Conservation (phyloP, 2,888 invertebrate species). For the Hirtodrosophila alboralis region DNA sequence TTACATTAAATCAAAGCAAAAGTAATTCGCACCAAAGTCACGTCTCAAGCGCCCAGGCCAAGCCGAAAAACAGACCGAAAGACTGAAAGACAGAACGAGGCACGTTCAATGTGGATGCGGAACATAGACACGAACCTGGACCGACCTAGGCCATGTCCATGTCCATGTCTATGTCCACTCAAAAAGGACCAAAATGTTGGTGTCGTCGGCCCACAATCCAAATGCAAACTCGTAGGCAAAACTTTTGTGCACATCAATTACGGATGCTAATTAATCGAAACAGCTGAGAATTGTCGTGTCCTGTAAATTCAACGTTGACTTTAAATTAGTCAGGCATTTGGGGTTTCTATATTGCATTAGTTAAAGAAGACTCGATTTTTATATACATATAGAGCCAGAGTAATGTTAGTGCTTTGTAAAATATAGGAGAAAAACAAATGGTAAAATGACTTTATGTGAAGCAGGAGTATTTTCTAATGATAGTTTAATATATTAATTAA, state of each 20-base stretch:
- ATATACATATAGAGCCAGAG: no score
- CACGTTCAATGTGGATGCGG: constrained; percentile 57
- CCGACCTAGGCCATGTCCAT: constrained; percentile 34
- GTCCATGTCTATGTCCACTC: constrained; percentile 42
- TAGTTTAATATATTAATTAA: no score
- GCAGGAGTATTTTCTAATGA: no score
- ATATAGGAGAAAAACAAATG: no score
- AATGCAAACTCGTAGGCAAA: constrained; percentile 70
- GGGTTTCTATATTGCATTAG: constrained; percentile 7
- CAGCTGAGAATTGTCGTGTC: constrained; percentile 54
- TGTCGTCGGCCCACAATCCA: constrained; percentile 51
- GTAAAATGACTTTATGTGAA: no score
- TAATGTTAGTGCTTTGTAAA: no score
- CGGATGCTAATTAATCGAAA: constrained; percentile 82
- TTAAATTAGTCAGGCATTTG: constrained; percentile 42
- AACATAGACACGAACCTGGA: constrained; percentile 30
- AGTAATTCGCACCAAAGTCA: constrained; percentile 81
- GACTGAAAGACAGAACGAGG: constrained; percentile 36
- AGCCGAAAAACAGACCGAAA: constrained; percentile 22
- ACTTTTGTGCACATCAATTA: constrained; percentile 82
- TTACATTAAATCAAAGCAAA: constrained; percentile 82
- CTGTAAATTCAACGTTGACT: constrained; percentile 26
- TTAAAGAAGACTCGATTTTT: background rate
- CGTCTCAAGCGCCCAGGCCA: constrained; percentile 56
- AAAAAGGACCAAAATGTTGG: constrained; percentile 39